Base-by-base conservation (phyloP, 2,113 vertebrate genomes). In the Psittacara wagleri region DNA sequence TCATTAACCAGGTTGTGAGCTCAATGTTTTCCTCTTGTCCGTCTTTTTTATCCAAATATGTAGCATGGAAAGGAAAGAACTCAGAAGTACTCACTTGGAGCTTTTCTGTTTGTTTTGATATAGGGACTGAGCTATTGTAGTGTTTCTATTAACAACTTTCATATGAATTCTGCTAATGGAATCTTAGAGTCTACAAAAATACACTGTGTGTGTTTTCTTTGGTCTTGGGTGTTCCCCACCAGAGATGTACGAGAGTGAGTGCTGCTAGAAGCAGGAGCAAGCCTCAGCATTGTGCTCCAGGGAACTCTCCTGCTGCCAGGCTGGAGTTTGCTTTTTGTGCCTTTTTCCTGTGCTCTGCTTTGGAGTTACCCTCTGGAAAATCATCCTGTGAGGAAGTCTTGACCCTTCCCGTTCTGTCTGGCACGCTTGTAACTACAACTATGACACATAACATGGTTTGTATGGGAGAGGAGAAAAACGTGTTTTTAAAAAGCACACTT, bases 141-240 rank as follows among this genome's bases (percentile, higher is more conserved):
- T 12, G 13, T 59, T 81, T 76, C 43, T 35, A 22, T 18, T 31
- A 59, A 55, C 12, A 19, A 17, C 39, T 78, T 81, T 43, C 16
- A 5, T 20, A 2, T 43, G 13, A 49, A 8, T 67, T 79, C 43
- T 62, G 2, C 23, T 72, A 55, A 61, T 0, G 0, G 41, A 80
- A 24, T 39, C 41, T 57, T 44, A 51, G 6, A 68, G 6, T 24
- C 33, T 63, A 4, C 35, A 75, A 67, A 57, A 61, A 64, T 7
- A 66, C 17, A 10, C 19, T 31, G 10, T 3, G 3, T 33, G 18
- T 27, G 10, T 7, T 29, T 33, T 20, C 41, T 17, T 24, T 19
- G 22, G 12, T 44, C 44, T 59, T 0, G 0, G 27, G 7, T 25
- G 24, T 2, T 84, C 11, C 20, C 28, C 22, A 28, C 2, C 48